These are phyloP conservation scores for Psophia crepitans DNA, from an alignment of 2,113 vertebrate genomes.

Conservation along the genomic window DNA sequence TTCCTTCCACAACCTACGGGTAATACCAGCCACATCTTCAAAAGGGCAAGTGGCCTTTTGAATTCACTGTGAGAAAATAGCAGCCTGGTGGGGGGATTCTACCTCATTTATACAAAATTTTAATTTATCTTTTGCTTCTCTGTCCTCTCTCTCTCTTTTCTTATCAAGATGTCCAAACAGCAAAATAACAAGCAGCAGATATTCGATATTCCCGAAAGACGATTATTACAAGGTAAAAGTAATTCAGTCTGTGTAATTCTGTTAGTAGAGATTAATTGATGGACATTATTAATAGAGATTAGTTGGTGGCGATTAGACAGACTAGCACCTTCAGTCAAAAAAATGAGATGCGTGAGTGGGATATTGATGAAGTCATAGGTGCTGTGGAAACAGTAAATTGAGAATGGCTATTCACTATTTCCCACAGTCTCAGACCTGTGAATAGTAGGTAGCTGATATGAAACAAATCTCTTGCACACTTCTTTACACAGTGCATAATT, in stretches of 20 bases:
- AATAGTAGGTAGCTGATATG: neutral
- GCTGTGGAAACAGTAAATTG: neutral
- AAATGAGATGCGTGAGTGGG: neutral
- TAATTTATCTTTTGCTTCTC: neutral
- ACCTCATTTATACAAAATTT: neutral
- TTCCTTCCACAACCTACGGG: neutral
- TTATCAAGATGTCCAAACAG: neutral
- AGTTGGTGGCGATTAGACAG: neutral
- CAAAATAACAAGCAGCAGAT: neutral
- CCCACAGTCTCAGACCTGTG: neutral
- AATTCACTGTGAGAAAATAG: neutral
- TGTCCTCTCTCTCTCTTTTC: neutral
- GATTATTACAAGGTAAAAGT: neutral
- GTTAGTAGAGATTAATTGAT: neutral
- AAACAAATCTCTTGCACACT: neutral
- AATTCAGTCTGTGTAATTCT: neutral
- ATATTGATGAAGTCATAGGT: neutral
- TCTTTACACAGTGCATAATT: neutral
- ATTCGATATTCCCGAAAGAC: neutral
- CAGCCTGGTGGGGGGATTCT: neutral
- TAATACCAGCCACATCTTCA: neutral
- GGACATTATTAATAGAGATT: neutral
- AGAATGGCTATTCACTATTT: neutral
- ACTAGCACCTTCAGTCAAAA: neutral
- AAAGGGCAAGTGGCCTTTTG: accelerated